Base-by-base conservation (phyloP, 2,113 vertebrate genomes). In the Caranx melampygus region DNA sequence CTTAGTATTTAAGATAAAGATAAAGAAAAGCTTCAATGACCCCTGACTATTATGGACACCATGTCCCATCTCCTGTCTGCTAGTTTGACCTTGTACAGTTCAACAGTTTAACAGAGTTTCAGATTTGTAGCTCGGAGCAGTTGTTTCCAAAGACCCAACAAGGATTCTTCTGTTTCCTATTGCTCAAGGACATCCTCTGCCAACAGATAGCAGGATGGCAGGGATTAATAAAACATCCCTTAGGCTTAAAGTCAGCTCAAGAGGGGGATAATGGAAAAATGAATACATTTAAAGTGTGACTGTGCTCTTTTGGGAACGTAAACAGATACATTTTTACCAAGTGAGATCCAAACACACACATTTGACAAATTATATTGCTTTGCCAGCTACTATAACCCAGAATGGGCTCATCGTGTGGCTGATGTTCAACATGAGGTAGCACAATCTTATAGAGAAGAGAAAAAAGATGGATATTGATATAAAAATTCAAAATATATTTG, bases 111-210 rank as follows among this genome's bases (percentile, higher is more conserved):
- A n/a, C 15, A 51, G 1, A 66, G 18, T 70, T 69, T 76, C 42
- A 58, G 66, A 33, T 62, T 16, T 77, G 66, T 12, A 59, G 73
- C 62, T 76, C 4, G 0, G 37, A 61, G 31, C 47, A 57, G 15
- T 86, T 61, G 33, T 75, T 82, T 76, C 44, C 42, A 84, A 59
- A 92, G 81, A 92, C 86, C 31, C 69, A 84, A 89, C 85, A 89
- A 75, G 7, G 31, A 61, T 82, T 84, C 42, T 47, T 79, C 33
- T 84, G 57, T 88, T 85, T 83, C 35, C 33, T 70, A 6, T 62
- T 33, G 20, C 65, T 79, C 73, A 90, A 88, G 88, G 90, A 79
- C 88, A 66, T 8, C 35, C 14, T 21, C 33, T 58, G 44, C 70
- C 40, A 13, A 58, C 75, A 80, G 75, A 82, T 59, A 75, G 68